A percentile compares a stretch with the other conserved stretches of the same genome.
Conservation (phyloP, 2,113 vertebrate species). For the Tonatia bakeri region DNA sequence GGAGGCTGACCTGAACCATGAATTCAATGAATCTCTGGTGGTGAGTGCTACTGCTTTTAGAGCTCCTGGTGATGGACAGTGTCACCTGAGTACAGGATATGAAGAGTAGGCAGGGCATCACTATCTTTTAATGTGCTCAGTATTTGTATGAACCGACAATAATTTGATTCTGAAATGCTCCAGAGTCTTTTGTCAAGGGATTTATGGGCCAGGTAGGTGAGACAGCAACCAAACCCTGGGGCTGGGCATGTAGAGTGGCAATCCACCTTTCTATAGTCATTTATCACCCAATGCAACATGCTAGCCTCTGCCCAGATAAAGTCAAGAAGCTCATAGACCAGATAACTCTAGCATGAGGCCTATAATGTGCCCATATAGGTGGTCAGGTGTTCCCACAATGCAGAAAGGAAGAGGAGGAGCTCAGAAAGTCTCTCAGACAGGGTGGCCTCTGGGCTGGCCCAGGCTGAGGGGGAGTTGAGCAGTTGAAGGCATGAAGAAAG, state of each 20-base stretch:
- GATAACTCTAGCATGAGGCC: not conserved
- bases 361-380: fast-evolving
- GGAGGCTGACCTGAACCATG: slow-evolving; percentile 92
- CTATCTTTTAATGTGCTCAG: not conserved
- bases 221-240: not conserved
- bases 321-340: not conserved
- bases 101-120: fast-evolving
- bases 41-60: slow-evolving; percentile 76
- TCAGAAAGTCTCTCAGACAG: not conserved
- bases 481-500: not conserved
- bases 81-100: not conserved
- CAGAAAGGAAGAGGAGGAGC: not conserved
- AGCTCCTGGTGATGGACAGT: no score
- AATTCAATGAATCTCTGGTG: slow-evolving; percentile 90
- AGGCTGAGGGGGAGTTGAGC: not conserved
- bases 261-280: not conserved
- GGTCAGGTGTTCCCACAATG: fast-evolving
- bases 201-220: not conserved
- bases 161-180: not conserved
- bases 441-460: fast-evolving
- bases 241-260: fast-evolving
- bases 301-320: not conserved
- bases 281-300: not conserved
- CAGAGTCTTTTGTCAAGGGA: not conserved
- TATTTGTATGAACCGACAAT: not conserved